A percentile compares a stretch with the other conserved stretches of the same genome.
phyloP scores from a whole-genome alignment of 2,113 vertebrate species.

The Fukomys damarensis region DNA sequence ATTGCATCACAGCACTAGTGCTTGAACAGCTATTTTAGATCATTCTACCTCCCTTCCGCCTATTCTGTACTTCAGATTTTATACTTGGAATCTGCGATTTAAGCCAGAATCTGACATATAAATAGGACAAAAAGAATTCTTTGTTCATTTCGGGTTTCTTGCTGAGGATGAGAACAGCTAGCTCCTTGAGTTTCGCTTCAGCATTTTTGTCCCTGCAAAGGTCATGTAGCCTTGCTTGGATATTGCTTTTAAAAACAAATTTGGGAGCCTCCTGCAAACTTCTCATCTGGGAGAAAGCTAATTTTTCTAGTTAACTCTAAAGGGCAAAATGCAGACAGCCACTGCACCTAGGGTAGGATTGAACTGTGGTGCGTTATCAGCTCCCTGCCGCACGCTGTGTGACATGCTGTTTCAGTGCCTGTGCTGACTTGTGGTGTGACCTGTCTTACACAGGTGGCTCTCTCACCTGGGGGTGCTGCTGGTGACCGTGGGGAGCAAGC shows the following conservation, averaged over 20 bases:
- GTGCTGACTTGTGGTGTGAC: too few relatives aligned
- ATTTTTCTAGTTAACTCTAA: background rate
- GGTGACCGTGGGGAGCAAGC: background rate
- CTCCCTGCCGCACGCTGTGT: too few relatives aligned
- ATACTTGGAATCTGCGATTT: slow-evolving; percentile 14
- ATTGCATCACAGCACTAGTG: background rate
- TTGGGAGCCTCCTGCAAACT: slow-evolving; percentile 6
- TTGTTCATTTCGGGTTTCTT: background rate
- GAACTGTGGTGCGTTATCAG: background rate
- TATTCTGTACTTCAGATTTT: slow-evolving; percentile 31
- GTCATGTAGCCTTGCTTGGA: slow-evolving; percentile 32
- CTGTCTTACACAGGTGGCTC: background rate
- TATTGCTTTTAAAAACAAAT: slow-evolving; percentile 22
- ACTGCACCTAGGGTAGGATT: background rate
- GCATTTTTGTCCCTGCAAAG: slow-evolving; percentile 17
- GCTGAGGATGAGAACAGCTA: background rate
- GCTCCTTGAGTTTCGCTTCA: slow-evolving; percentile 28
- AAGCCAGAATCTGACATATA: background rate
- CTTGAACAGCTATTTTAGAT: background rate
- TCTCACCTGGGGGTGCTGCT: background rate
- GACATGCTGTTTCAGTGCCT: too few relatives aligned
- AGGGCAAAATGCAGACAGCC: background rate
- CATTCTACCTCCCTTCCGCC: background rate
- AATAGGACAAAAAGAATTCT: background rate
- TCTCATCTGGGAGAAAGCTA: background rate